phyloP scores from a whole-genome alignment of 2,888 invertebrate species.

The Calliopum simillimum region DNA sequence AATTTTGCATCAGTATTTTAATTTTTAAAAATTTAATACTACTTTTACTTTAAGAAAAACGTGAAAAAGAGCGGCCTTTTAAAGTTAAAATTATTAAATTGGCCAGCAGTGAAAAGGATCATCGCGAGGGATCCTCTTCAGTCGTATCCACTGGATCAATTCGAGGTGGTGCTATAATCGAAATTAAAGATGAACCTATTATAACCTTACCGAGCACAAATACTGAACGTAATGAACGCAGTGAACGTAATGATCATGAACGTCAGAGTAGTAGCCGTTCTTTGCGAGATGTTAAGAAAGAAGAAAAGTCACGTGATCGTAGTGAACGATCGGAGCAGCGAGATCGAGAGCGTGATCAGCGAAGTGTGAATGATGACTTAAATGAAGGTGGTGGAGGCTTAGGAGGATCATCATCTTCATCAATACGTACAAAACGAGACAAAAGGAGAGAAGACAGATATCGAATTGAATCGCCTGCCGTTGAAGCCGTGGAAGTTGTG shows the following conservation, averaged over 20 bases:
- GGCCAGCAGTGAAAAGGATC: constrained; percentile 41
- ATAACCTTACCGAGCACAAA: background rate
- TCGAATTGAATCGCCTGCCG: constrained; percentile 52
- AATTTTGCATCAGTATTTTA: constrained; percentile 5
- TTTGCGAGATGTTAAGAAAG: constrained; percentile 59
- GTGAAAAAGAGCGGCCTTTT: constrained; percentile 46
- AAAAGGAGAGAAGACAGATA: constrained; percentile 62
- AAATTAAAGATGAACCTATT: constrained; percentile 52
- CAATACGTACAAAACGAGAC: constrained; percentile 57
- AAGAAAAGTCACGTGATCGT: constrained; percentile 59
- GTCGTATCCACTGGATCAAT: background rate
- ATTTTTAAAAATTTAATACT: constrained; percentile 15
- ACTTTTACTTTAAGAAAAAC: constrained; percentile 44
- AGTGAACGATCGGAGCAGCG: constrained; percentile 55
- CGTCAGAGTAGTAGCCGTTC: constrained; percentile 54
- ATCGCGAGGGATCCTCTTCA: background rate
- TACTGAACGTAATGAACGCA: constrained; percentile 47
- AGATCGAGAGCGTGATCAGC: constrained; percentile 49
- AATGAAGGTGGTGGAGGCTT: constrained; percentile 25
- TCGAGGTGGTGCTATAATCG: constrained; percentile 38
- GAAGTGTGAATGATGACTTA: constrained; percentile 39
- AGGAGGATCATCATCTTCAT: constrained; percentile 27
- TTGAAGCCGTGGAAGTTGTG: constrained; percentile 47
- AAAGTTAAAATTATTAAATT: constrained; percentile 51
- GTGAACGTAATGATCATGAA: constrained; percentile 53